Base-by-base conservation (phyloP, 2,797 vertebrate species). In the Rhinoraja longicauda region DNA sequence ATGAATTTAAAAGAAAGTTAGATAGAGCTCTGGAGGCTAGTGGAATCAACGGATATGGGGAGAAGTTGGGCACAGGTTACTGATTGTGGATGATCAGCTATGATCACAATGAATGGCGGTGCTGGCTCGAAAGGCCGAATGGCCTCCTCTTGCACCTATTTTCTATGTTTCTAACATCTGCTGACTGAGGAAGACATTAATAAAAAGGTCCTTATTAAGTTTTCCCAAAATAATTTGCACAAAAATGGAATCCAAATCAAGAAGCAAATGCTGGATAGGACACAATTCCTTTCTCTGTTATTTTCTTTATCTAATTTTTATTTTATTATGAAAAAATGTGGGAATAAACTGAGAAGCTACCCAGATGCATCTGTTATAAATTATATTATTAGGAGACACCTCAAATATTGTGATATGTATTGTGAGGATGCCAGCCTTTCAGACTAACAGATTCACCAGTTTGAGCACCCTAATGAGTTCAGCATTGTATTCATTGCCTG, bases 301-400 rank as follows among this genome's bases (percentile, higher is more conserved):
- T 26, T n/a, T 88, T 15, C 53, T 67, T 88, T 19, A 64, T 88
- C 19, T 67, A 59, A 1, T 36, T 67, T 67, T 88, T 6, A 67
- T 36, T 88, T 88, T 88, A 32, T 64, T 21, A 36, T 36, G 53
- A 59, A 67, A 64, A 88, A 36, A 19, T 32, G 64, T n/a, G 84
- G 84, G 67, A 36, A 19, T 17, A 88, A 67, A 67, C 8, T 67
- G 32, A 32, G 17, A 62, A 6, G 15, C 57, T 57, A 86, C 57
- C 82, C 82, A 86, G 57, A 86, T 64, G 62, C 62, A 88, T 62
- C 62, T 88, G 84, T 67, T 88, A n/a, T 88, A 67, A 36, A 88
- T 88, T 6, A 36, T 36, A 32, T 88, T 10, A 67, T 67, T 67
- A 32, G 84, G 4, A 88, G 59, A n/a, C 62, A 88, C 17, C 24